Evolutionary conservation across 2,113 vertebrate genomes (phyloP), one percentile per base, ranked within the genome.

Genomic region (Promerops cafer): DNA sequence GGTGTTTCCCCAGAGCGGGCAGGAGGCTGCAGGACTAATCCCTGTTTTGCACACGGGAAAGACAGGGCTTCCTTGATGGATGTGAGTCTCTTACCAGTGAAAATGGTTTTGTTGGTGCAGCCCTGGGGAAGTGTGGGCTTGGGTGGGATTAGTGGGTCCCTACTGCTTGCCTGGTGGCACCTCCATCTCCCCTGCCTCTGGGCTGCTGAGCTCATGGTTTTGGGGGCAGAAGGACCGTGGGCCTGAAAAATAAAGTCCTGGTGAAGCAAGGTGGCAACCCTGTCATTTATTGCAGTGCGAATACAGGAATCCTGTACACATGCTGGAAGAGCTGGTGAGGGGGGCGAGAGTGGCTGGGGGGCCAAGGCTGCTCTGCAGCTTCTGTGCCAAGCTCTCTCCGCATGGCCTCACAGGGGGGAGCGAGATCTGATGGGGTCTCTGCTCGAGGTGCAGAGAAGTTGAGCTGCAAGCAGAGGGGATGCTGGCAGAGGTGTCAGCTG

Each of bases 101-200:
- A 60, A 84, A 78, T 61, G 0, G 37, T 42, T 92, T 68, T 85
- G 23, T 22, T 64, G 66, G 17, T 60, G 61, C 35, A 76, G 1
- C 21, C 11, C 19, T 2, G 6, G 17, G n/a, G 9, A 33, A 3
- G 1, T 0, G 0, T 16, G 16, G 11, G 11, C 30, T 54, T 76
- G 33, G 8, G n/a, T 82, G 59, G 13, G 37, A 44, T 57, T 56
- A 74, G 7, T 2, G 4, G 28, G 13, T 59, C 23, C 40, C 5
- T 0, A 1, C n/a, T 63, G 8, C 79, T 70, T 0, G 2, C 10
- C 12, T 0, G 2, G 18, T 35, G 39, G 24, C 39, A 49, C 5
- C 5, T 72, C 13, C 8, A 7, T 56, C 28, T 65, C 49, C 18
- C 16, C 23, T 28, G 19, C 23, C 50, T 83, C 45, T 57, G 30